A percentile compares a stretch with the other conserved stretches of the same genome.
phyloP scores from a whole-genome alignment of 35 echinoderm and acorn worm species.

The Ophioderma brevispina region DNA sequence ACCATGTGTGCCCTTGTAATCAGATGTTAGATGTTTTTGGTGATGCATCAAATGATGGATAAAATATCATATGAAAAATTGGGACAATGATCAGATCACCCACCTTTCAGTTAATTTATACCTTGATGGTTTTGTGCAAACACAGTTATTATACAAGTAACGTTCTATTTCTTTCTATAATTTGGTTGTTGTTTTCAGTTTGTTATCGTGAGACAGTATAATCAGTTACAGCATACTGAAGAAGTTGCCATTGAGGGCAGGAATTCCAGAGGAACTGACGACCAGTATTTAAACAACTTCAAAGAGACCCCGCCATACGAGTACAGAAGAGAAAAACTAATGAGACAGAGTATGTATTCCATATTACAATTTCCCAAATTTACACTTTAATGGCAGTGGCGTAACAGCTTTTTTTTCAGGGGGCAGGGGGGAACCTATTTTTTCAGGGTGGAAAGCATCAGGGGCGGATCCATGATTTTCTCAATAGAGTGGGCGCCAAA shows the following conservation, averaged over 20 bases:
- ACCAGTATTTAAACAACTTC: constrained; percentile 64
- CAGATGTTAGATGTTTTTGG: not conserved
- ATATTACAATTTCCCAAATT: not conserved
- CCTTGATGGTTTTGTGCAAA: not conserved
- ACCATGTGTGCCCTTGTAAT: no score
- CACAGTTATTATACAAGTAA: not conserved
- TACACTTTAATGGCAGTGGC: not conserved
- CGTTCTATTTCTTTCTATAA: not conserved
- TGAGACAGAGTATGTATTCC: not conserved
- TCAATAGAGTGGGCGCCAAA: no score
- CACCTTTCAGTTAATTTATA: not conserved
- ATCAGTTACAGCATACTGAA: constrained; percentile 60
- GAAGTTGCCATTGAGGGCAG: constrained; percentile 73
- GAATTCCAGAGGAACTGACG: constrained; percentile 80
- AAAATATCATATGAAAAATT: not conserved
- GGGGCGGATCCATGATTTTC: not conserved
- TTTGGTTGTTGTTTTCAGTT: constrained; percentile 36
- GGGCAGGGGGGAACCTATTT: not conserved
- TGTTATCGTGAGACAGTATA: constrained; percentile 75
- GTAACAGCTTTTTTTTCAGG: not conserved
- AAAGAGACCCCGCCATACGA: constrained; percentile 52
- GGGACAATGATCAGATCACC: no score
- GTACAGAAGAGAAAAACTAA: not conserved
- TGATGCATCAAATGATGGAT: not conserved
- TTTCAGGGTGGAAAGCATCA: not conserved